Evolutionary conservation across 2,797 vertebrate genomes (phyloP).

Genomic region (Phataginus tetradactyla): DNA sequence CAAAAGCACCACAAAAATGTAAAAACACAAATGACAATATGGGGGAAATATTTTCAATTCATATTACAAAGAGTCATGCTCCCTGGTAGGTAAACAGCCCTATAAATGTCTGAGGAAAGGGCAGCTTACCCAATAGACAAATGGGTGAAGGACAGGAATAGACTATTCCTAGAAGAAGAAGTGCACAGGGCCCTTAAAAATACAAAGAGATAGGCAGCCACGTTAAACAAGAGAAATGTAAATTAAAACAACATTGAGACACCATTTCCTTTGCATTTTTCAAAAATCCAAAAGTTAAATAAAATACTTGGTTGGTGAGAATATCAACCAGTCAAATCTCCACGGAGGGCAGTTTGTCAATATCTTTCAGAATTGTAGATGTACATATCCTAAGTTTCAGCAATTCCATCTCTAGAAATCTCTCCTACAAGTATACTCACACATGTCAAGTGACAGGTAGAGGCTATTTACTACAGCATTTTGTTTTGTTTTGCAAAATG

Average conservation of each 20-base stretch:
- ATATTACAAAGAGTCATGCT: background rate
- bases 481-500: background rate
- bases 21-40: background rate
- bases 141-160: background rate
- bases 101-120: background rate
- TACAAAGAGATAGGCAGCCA: background rate
- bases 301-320: background rate
- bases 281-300: background rate
- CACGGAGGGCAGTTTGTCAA: background rate
- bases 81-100: background rate
- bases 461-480: background rate
- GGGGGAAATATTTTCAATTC: background rate
- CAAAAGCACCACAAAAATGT: background rate
- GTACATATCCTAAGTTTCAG: background rate
- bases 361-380: background rate
- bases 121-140: background rate
- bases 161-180: conserved; percentile 1
- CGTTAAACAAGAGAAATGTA: background rate
- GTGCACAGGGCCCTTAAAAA: background rate
- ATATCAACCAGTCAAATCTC: background rate
- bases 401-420: background rate
- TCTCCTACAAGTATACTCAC: background rate
- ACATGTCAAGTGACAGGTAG: background rate
- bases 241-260: background rate
- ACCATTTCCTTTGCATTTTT: background rate